Percentiles rank a stretch among this genome's conserved stretches.
These are phyloP conservation scores for Tolypeutes matacus DNA, from an alignment of 2,797 vertebrate species.

Conservation along the genomic window DNA sequence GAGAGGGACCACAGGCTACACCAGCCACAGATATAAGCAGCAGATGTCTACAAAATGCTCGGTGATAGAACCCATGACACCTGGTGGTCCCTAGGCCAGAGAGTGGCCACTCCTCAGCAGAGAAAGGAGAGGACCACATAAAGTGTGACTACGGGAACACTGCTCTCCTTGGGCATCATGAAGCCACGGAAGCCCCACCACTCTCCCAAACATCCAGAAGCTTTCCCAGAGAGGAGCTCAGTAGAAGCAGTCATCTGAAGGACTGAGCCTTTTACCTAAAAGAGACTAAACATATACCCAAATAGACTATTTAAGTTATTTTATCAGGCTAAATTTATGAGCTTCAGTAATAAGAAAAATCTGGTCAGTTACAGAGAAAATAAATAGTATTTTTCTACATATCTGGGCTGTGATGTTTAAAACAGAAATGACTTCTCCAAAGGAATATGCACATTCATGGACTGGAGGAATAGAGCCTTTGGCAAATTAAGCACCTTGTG, in stretches of 20 bases:
- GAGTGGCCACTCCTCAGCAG: not conserved
- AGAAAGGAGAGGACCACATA: not conserved
- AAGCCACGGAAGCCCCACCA: not conserved
- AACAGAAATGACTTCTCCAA: not conserved
- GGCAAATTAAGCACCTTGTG: not conserved
- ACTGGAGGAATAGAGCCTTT: not conserved
- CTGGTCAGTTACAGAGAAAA: not conserved
- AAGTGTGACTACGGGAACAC: not conserved
- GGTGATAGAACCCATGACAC: not conserved
- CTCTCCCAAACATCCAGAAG: not conserved
- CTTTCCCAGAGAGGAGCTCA: not conserved
- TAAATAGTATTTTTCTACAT: not conserved
- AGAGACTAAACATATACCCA: not conserved
- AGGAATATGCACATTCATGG: not conserved
- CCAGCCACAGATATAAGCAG: not conserved
- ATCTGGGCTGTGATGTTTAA: conserved; percentile 16
- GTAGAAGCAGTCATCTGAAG: not conserved
- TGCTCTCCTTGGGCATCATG: not conserved
- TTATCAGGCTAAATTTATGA: not conserved
- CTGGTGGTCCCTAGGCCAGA: not conserved
- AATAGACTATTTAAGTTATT: not conserved
- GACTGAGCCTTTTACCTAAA: not conserved
- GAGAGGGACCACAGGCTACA: not conserved
- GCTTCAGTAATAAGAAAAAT: not conserved
- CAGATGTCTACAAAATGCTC: not conserved